These are phyloP conservation scores for Montipora capricornis DNA, from an alignment of 64 coral and sea anemone species.

Conservation along the genomic window DNA sequence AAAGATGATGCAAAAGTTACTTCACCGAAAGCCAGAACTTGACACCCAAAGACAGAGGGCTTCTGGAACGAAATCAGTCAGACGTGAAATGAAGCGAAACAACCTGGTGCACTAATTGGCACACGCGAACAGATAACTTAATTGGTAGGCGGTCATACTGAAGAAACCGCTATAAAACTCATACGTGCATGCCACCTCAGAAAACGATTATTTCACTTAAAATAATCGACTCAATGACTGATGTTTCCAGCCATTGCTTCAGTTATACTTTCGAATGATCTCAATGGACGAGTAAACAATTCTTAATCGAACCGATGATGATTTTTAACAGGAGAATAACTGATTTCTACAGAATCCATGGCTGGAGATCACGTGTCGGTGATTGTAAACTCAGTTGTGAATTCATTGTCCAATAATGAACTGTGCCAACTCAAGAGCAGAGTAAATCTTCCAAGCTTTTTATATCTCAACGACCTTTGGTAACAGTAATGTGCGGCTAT, in stretches of 20 bases:
- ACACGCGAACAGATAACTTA: neutral
- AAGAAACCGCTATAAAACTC: neutral
- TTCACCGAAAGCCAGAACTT: neutral
- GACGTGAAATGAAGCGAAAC: neutral
- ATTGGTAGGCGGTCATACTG: neutral
- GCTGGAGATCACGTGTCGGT: too few relatives aligned
- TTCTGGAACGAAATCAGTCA: constrained; percentile 7
- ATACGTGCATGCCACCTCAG: neutral
- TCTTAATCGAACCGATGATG: too few relatives aligned
- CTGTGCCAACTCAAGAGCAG: too few relatives aligned
- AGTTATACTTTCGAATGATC: too few relatives aligned
- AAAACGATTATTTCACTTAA: constrained; percentile 7
- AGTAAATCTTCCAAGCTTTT: too few relatives aligned
- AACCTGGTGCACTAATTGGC: neutral
- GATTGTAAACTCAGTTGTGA: too few relatives aligned
- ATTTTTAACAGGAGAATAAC: too few relatives aligned
- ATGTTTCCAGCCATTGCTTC: neutral
- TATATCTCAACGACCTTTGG: too few relatives aligned
- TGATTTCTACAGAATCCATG: too few relatives aligned
- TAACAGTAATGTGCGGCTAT: too few relatives aligned
- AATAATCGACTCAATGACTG: neutral
- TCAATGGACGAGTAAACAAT: too few relatives aligned
- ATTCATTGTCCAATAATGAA: too few relatives aligned
- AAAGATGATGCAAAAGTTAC: neutral
- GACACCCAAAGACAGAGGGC: neutral